Base-by-base conservation (phyloP, 2,113 vertebrate species). In the Dasyprocta punctata region DNA sequence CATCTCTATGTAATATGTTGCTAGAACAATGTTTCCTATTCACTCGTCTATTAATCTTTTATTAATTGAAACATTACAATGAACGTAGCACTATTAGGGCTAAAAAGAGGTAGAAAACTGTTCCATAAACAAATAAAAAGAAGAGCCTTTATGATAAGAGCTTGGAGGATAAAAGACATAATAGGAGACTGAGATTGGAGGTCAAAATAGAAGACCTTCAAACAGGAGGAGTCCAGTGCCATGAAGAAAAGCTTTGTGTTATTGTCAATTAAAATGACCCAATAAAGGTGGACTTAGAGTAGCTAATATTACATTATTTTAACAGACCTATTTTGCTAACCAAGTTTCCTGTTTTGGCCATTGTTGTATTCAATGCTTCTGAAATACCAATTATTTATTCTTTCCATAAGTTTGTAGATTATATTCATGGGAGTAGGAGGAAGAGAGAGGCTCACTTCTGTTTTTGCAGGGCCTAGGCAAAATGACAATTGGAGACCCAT, bases 31-130 rank as follows among this genome's bases (percentile, higher is more conserved):
- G n/a, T 47, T 92, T 94, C 86, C 73, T 85, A n/a, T 84, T 94
- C 36, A 87, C 20, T 75, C 84, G 75, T 58, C 91, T 10, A 89
- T 91, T 93, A 89, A 73, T 14, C 49, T 81, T 93, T 93, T 80
- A 86, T 73, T 95, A 92, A 86, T 85, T 92, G 86, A 41, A 17
- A 86, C 69, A 61, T 47, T 90, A 77, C 90, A 93, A 71, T 44
- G 54, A 94, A 67, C 10, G 61, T 44, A 58, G 22, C 36, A 88
- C 20, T 81, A 1, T 56, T 16, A 47, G n/a, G 28, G 4, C 63
- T 97, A 47, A 92, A 86, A 90, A 77, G 2, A 83, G 36, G 8
- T 38, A 16, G 69, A 75, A 89, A 95, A 89, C 5, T 88, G 19
- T 86, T 69, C 17, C 28, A 78, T 7, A 92, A 60, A 24, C 24